Percentiles rank a stretch among this genome's conserved stretches.
phyloP scores from a whole-genome alignment of 2,113 vertebrate genomes.

The Salminus brasiliensis region DNA sequence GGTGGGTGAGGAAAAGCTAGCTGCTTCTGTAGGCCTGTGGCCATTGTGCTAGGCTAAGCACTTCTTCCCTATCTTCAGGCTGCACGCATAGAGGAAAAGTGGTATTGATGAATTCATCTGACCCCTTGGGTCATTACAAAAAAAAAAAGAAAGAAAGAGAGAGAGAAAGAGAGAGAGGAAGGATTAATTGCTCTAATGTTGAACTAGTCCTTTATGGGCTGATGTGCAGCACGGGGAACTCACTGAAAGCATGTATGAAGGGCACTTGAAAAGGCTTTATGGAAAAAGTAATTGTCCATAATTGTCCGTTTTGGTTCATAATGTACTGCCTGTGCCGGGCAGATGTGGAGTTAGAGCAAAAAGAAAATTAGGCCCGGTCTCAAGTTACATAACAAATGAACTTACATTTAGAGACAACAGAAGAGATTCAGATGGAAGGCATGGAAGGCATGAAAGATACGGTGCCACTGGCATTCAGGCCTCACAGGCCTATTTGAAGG shows the following conservation, averaged over 20 bases:
- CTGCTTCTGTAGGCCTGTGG: neutral
- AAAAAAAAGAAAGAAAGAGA: too few relatives aligned
- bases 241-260: neutral
- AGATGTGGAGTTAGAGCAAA: neutral
- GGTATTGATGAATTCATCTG: constrained; percentile 38
- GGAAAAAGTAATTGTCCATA: constrained; percentile 28
- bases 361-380: neutral
- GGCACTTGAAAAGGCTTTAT: constrained; percentile 2
- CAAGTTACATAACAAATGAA: constrained; percentile 24
- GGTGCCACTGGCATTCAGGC: neutral
- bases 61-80: constrained; percentile 28
- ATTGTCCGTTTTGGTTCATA: constrained; percentile 35
- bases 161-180: constrained; percentile 6
- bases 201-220: constrained; percentile 7
- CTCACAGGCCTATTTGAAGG: too few relatives aligned
- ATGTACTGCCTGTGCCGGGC: neutral
- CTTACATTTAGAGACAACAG: constrained; percentile 12
- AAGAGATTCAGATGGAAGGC: neutral
- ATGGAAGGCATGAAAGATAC: neutral
- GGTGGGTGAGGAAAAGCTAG: neutral
- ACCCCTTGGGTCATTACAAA: constrained; percentile 26
- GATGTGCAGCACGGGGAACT: neutral
- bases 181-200: constrained; percentile 44
- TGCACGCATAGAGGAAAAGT: constrained; percentile 30
- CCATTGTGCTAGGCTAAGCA: constrained; percentile 35